A percentile compares a stretch with the other conserved stretches of the same genome.
Evolutionary conservation across 2,113 vertebrate genomes (phyloP).

Genomic region (Ovis canadensis): DNA sequence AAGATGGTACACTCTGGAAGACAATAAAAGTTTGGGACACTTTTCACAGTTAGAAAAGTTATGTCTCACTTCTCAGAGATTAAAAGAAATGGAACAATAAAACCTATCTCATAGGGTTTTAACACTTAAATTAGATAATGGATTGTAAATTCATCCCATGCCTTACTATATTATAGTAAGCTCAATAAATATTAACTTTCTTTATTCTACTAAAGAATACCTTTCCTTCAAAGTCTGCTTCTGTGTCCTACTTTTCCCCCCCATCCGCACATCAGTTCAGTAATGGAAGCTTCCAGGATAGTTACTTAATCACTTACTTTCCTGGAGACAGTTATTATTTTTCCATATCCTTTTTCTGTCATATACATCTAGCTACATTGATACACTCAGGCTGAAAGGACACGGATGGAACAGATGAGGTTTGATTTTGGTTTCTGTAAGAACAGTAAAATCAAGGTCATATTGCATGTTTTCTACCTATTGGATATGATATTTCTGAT

Average conservation of each 20-base stretch:
- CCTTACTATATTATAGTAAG: background rate
- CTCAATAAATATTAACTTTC: background rate
- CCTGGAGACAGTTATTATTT: background rate
- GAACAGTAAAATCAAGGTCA: background rate
- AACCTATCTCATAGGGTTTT: background rate
- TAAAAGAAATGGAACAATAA: background rate
- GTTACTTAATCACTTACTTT: background rate
- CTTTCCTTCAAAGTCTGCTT: background rate
- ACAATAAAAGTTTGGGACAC: background rate
- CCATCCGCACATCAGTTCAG: background rate
- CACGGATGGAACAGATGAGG: background rate
- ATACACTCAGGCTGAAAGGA: background rate
- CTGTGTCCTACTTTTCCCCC: fast-evolving
- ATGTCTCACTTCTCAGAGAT: background rate
- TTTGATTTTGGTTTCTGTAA: background rate
- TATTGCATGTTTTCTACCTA: background rate
- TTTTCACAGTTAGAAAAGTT: background rate
- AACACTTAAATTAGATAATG: background rate
- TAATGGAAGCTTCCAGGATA: background rate
- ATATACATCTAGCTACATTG: background rate
- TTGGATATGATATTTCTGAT: background rate
- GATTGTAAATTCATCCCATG: background rate
- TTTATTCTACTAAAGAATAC: background rate
- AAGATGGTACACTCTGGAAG: background rate
- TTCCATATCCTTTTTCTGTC: fast-evolving